phyloP scores from a whole-genome alignment of 2,797 vertebrate genomes.

The Anabas testudineus region DNA sequence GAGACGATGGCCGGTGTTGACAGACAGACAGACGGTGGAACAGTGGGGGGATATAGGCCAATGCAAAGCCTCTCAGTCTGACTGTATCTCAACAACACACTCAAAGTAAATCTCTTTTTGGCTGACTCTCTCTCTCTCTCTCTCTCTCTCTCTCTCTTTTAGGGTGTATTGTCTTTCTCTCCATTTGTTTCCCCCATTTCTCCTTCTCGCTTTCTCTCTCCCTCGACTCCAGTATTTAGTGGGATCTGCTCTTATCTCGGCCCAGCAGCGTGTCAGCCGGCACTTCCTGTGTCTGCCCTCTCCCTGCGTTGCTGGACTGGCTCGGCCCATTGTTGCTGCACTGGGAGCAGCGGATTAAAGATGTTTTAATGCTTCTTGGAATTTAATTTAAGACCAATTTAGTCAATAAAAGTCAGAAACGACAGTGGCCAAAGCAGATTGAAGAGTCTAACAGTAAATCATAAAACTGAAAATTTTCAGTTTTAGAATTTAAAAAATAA shows the following conservation, averaged over 20 bases:
- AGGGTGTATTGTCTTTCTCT: conserved; percentile 5
- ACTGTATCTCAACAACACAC: conserved; percentile 34
- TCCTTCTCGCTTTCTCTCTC: conserved; percentile 9
- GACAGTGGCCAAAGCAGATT: background rate
- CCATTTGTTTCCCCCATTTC: background rate
- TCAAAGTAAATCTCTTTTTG: conserved; percentile 49
- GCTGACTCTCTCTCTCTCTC: background rate
- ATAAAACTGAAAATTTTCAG: background rate
- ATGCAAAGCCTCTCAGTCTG: conserved; percentile 60
- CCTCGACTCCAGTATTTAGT: conserved; percentile 53
- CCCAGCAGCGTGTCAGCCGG: conserved; percentile 58
- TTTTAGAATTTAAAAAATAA: background rate
- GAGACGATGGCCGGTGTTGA: conserved; percentile 3
- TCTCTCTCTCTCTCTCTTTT: conserved; percentile 13
- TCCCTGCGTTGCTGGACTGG: conserved; percentile 57
- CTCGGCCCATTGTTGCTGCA: conserved; percentile 41
- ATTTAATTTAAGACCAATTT: background rate
- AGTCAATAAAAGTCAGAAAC: background rate
- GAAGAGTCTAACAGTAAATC: background rate
- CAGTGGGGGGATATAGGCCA: conserved; percentile 62
- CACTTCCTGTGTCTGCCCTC: conserved; percentile 63
- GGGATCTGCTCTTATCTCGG: conserved; percentile 75
- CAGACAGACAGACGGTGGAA: conserved; percentile 10
- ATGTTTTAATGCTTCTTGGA: background rate
- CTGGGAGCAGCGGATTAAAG: conserved; percentile 17